Percentiles rank a stretch among this genome's conserved stretches.
phyloP scores from a whole-genome alignment of 37 sponge, comb jelly and placozoan genomes.

The Bolinopsis microptera region DNA sequence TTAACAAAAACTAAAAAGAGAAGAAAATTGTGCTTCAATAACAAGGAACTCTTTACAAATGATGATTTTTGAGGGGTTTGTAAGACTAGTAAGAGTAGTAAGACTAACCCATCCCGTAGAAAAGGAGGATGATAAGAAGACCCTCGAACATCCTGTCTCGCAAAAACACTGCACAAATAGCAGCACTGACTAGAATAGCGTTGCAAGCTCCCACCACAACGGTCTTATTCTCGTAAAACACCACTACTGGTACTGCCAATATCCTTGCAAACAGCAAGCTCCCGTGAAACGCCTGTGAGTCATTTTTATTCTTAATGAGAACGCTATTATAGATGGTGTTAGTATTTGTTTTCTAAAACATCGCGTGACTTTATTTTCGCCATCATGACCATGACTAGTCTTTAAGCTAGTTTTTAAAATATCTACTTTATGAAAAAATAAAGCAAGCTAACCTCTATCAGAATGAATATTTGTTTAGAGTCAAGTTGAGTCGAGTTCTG shows the following conservation, averaged over 20 bases:
- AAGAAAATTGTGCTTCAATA: too few species aligned
- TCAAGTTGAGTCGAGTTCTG: neutral
- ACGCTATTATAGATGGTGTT: neutral
- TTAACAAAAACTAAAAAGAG: too few species aligned
- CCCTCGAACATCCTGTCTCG: slow-evolving; percentile 42
- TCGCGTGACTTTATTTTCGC: too few species aligned
- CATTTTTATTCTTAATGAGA: too few species aligned
- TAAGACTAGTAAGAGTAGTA: neutral
- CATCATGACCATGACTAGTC: too few species aligned
- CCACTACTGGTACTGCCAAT: neutral
- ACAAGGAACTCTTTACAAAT: too few species aligned
- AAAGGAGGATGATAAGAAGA: neutral
- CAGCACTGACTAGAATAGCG: neutral
- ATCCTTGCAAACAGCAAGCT: neutral
- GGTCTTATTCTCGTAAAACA: slow-evolving; percentile 35
- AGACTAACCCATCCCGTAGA: neutral
- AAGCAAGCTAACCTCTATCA: neutral
- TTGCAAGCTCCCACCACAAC: slow-evolving; percentile 3
- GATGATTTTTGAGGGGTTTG: too few species aligned
- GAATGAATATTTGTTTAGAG: neutral
- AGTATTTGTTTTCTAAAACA: neutral
- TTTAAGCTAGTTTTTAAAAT: too few species aligned
- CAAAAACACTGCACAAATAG: neutral
- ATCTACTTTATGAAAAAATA: neutral
- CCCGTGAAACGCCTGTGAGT: slow-evolving; percentile 28